Percentiles rank a stretch among this genome's conserved stretches.
Evolutionary conservation across 2,888 invertebrate species (phyloP).

Genomic region (Caenorhabditis angaria): DNA sequence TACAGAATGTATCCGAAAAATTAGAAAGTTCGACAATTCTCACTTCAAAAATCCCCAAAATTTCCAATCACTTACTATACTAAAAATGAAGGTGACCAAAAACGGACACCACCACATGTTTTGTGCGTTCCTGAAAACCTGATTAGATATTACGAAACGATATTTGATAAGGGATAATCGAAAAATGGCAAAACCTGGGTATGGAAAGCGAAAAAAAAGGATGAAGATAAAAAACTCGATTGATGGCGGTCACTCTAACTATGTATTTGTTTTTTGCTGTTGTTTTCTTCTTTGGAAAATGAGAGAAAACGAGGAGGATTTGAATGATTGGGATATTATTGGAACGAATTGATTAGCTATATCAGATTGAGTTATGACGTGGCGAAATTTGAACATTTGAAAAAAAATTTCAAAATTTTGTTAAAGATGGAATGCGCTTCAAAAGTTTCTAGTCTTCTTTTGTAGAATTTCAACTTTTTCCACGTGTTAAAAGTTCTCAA

Average conservation of each 20-base stretch:
- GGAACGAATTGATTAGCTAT: too few relatives aligned
- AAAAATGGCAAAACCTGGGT: neutral
- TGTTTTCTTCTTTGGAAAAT: neutral
- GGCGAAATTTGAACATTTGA: too few relatives aligned
- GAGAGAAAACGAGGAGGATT: neutral
- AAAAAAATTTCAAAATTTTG: too few relatives aligned
- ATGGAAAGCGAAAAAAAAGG: neutral
- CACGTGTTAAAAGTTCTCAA: too few relatives aligned
- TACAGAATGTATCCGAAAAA: too few relatives aligned
- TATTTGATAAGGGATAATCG: neutral
- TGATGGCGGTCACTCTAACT: constrained; percentile 1
- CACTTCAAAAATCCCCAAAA: neutral
- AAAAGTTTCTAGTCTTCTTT: too few relatives aligned
- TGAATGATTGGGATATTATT: too few relatives aligned
- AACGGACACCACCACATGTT: neutral
- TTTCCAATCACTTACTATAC: neutral
- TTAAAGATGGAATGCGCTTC: too few relatives aligned
- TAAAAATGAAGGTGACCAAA: neutral
- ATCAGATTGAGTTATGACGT: too few relatives aligned
- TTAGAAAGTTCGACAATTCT: neutral
- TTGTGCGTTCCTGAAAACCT: constrained; percentile 1
- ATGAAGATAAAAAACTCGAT: constrained; percentile 7
- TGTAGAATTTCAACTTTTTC: too few relatives aligned
- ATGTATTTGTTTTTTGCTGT: neutral
- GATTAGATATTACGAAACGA: constrained; percentile 1